Percentiles rank a stretch among this genome's conserved stretches.
Conservation (phyloP, 2,797 vertebrate species). For the Meriones psammophilus region DNA sequence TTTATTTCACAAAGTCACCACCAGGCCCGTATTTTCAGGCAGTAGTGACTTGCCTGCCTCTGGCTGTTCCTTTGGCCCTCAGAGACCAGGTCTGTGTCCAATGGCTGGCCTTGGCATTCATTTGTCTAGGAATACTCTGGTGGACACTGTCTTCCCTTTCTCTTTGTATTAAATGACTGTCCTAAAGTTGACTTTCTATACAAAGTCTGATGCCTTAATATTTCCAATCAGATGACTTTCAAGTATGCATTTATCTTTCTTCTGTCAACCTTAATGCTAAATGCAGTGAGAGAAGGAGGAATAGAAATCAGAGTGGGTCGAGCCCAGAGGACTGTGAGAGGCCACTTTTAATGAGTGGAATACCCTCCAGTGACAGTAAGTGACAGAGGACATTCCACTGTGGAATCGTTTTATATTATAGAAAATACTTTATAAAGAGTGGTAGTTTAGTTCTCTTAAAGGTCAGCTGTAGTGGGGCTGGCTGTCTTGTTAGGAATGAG, state of each 20-base stretch:
- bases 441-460: neutral
- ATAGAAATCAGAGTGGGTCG: slow-evolving; percentile 56
- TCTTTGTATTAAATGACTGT: slow-evolving; percentile 66
- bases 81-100: neutral
- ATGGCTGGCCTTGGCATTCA: slow-evolving; percentile 44
- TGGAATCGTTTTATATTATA: slow-evolving; percentile 47
- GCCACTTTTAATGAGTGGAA: slow-evolving; percentile 63
- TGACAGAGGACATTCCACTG: slow-evolving; percentile 56
- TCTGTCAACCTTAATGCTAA: slow-evolving; percentile 72
- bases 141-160: neutral
- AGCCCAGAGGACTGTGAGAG: slow-evolving; percentile 58
- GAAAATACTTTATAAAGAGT: slow-evolving; percentile 21
- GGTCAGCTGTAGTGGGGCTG: neutral
- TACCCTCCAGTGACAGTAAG: slow-evolving; percentile 55
- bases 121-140: neutral
- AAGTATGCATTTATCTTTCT: slow-evolving; percentile 64
- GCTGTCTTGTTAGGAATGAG: neutral
- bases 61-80: neutral
- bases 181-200: slow-evolving; percentile 67
- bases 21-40: neutral
- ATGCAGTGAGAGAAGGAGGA: slow-evolving; percentile 76
- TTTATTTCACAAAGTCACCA: neutral
- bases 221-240: slow-evolving; percentile 71
- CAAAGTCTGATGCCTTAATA: slow-evolving; percentile 45
- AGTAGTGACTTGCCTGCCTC: neutral